phyloP scores from a whole-genome alignment of 2,888 invertebrate species.

The Drosophila fulvimacula region DNA sequence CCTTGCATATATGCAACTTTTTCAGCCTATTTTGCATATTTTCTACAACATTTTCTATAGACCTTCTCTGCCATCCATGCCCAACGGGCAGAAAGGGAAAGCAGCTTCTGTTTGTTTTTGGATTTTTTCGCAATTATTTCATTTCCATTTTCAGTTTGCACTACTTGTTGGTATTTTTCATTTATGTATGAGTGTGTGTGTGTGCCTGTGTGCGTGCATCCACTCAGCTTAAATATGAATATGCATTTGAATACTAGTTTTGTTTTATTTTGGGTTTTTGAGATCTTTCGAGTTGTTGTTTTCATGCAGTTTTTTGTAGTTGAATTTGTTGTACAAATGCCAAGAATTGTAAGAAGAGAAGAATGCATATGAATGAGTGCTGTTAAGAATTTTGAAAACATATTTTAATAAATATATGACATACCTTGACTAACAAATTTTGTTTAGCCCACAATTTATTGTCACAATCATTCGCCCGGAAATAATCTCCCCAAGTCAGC shows the following conservation, averaged over 20 bases:
- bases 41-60: constrained; percentile 42
- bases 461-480: background rate
- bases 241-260: constrained; percentile 37
- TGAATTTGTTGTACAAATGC: constrained; percentile 13
- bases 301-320: constrained; percentile 13
- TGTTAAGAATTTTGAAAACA: background rate
- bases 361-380: background rate
- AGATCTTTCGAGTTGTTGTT: constrained; percentile 21
- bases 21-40: constrained; percentile 70
- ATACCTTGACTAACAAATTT: background rate
- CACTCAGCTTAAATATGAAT: constrained; percentile 40
- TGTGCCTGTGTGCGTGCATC: constrained; percentile 18
- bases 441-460: background rate
- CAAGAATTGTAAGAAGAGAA: background rate
- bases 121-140: constrained; percentile 58
- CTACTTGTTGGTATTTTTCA: constrained; percentile 22
- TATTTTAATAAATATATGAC: background rate
- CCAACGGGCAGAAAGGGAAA: constrained; percentile 55
- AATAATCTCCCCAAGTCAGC: background rate
- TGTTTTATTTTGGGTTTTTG: constrained; percentile 11
- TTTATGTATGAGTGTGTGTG: constrained; percentile 19
- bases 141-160: constrained; percentile 46
- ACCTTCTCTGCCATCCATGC: constrained; percentile 23
- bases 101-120: constrained; percentile 25
- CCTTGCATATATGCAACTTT: constrained; percentile 58